These are phyloP conservation scores for Pantherophis guttatus DNA, from an alignment of 2,113 vertebrate genomes.

Conservation along the genomic window DNA sequence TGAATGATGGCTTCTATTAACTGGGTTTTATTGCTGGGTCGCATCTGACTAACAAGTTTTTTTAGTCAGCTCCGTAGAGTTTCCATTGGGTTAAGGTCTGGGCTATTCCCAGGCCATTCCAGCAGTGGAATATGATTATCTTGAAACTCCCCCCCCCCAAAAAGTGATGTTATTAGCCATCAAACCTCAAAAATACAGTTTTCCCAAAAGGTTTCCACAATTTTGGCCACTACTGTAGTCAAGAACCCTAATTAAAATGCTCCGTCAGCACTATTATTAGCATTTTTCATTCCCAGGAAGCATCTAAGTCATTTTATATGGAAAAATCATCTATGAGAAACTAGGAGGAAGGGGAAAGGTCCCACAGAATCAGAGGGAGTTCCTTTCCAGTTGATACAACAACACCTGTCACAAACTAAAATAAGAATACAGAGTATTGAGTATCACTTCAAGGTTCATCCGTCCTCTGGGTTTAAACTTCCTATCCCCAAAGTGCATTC, in stretches of 20 bases:
- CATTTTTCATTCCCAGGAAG: not conserved
- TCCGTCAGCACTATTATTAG: not conserved
- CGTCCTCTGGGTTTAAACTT: not conserved
- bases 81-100: no score
- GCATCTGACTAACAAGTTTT: no score
- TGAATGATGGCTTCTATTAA: no score
- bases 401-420: not conserved
- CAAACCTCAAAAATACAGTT: no score
- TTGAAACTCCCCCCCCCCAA: no score
- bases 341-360: not conserved
- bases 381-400: not conserved
- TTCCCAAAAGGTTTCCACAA: no score
- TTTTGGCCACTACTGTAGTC: no score
- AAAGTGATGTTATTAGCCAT: no score
- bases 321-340: not conserved
- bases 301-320: not conserved
- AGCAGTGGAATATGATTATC: no score
- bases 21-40: no score
- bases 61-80: no score
- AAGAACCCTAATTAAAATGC: not conserved
- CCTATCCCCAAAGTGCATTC: not conserved
- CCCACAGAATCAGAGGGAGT: not conserved
- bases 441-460: not conserved
- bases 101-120: no score
- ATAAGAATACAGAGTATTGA: not conserved